Evolutionary conservation across 1,140 invertebrate genomes (phyloP).

Genomic region (Drosophila pandora): DNA sequence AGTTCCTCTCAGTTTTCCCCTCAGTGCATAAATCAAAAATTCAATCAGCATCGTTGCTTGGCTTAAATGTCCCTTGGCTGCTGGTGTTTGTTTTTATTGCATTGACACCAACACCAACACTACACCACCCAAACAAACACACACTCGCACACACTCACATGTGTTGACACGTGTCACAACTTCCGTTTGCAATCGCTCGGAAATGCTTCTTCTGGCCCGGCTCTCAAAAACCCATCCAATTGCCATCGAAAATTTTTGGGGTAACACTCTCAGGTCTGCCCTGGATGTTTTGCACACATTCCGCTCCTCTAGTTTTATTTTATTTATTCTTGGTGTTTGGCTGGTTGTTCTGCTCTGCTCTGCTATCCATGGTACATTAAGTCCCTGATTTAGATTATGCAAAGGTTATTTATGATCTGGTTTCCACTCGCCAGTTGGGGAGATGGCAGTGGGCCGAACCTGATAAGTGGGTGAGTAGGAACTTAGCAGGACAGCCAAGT

Average conservation of each 20-base stretch:
- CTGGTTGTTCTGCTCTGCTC: constrained; percentile 26
- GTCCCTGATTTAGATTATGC: constrained; percentile 80
- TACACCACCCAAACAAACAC: constrained; percentile 32
- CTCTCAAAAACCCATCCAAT: constrained; percentile 51
- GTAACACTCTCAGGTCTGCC: constrained; percentile 64
- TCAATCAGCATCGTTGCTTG: constrained; percentile 72
- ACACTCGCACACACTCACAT: constrained; percentile 37
- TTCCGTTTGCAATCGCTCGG: constrained; percentile 81
- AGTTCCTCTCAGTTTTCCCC: too few species aligned
- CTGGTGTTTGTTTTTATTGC: constrained; percentile 76
- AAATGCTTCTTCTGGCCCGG: constrained; percentile 69
- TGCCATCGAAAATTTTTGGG: constrained; percentile 62
- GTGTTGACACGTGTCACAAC: constrained; percentile 83
- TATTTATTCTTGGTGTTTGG: constrained; percentile 26
- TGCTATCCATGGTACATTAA: constrained; percentile 70
- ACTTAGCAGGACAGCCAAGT: constrained; percentile 30
- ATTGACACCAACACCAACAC: constrained; percentile 54
- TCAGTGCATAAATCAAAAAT: constrained; percentile 77
- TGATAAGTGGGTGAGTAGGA: constrained; percentile 28
- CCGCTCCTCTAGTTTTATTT: constrained; percentile 31
- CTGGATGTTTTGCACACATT: constrained; percentile 41
- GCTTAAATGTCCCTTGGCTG: constrained; percentile 37
- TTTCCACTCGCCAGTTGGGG: constrained; percentile 10
- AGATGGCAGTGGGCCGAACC: constrained; percentile 39
- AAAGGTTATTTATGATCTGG: constrained; percentile 70